Evolutionary conservation across 2,113 vertebrate species (phyloP).

Genomic region (Varanus salvator): DNA sequence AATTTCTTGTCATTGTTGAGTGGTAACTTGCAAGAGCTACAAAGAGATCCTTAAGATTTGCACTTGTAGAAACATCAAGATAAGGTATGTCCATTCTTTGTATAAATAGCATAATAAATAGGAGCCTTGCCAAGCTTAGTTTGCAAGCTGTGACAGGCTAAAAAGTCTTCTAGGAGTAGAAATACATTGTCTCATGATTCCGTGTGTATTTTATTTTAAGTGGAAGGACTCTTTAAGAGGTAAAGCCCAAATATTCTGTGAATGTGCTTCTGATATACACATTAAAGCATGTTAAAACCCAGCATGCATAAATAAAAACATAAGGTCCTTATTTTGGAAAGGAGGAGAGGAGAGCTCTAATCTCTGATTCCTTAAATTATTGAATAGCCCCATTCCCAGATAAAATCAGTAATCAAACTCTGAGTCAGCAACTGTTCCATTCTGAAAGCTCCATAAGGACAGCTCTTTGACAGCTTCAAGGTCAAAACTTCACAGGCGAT

Average conservation of each 20-base stretch:
- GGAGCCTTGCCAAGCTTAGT: slow-evolving; percentile 8
- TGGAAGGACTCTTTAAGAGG: slow-evolving; percentile 29
- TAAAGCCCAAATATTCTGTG: slow-evolving; percentile 9
- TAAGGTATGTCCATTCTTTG: neutral
- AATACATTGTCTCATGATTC: slow-evolving; percentile 29
- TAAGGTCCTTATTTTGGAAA: neutral
- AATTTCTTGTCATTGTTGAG: slow-evolving; percentile 34
- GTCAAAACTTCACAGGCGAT: slow-evolving; percentile 55
- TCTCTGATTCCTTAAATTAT: slow-evolving; percentile 31
- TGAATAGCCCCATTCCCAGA: slow-evolving; percentile 40
- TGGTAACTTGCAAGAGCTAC: slow-evolving; percentile 33
- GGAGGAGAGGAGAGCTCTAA: neutral
- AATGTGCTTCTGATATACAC: slow-evolving; percentile 21
- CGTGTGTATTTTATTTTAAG: slow-evolving; percentile 24
- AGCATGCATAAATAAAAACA: slow-evolving; percentile 14
- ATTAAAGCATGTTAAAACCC: slow-evolving; percentile 32
- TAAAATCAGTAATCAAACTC: slow-evolving; percentile 24
- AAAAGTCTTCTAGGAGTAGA: neutral
- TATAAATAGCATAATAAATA: slow-evolving; percentile 24
- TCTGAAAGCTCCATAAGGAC: slow-evolving; percentile 44
- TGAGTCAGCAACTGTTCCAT: slow-evolving; percentile 47
- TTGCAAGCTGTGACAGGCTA: slow-evolving; percentile 16
- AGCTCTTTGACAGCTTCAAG: slow-evolving; percentile 43
- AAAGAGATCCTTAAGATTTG: slow-evolving; percentile 26
- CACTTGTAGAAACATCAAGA: slow-evolving; percentile 8